Conservation (phyloP, 2,113 vertebrate species). For the Erpornis zantholeuca region DNA sequence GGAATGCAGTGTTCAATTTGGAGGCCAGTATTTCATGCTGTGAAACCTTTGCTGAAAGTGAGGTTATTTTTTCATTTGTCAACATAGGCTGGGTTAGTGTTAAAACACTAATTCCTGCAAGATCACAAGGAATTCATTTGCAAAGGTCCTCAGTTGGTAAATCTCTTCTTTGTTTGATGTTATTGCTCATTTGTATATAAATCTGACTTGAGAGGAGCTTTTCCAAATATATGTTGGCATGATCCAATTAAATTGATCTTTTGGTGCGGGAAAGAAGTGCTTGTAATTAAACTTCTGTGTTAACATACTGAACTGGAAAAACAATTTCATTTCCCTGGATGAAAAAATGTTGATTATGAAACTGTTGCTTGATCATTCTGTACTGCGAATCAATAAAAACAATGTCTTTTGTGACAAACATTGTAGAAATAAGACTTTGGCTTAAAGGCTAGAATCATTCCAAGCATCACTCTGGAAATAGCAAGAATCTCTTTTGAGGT, state of each 20-base stretch:
- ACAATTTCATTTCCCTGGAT: neutral
- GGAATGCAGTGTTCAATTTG: constrained; percentile 21
- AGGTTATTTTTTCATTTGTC: neutral
- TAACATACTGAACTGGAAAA: constrained; percentile 24
- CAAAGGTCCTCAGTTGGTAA: constrained; percentile 19
- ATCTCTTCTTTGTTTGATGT: constrained; percentile 2
- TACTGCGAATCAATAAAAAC: constrained; percentile 38
- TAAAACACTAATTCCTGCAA: neutral
- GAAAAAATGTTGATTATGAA: neutral
- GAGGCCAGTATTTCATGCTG: constrained; percentile 56
- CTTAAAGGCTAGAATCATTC: neutral
- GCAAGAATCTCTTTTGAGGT: neutral
- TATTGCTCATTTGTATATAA: neutral
- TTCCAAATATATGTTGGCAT: neutral
- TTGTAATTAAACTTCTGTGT: constrained; percentile 11
- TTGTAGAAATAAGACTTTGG: neutral
- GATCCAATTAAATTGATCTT: constrained; percentile 6
- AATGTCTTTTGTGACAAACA: neutral
- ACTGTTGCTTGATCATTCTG: constrained; percentile 7
- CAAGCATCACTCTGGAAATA: neutral
- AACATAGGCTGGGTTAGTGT: neutral
- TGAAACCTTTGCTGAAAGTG: constrained; percentile 39
- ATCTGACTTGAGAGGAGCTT: constrained; percentile 18
- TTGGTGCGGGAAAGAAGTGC: neutral
- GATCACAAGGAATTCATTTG: neutral